Percentiles rank a stretch among this genome's conserved stretches.
These are phyloP conservation scores for Vicugna pacos DNA, from an alignment of 2,113 vertebrate genomes.

Conservation along the genomic window DNA sequence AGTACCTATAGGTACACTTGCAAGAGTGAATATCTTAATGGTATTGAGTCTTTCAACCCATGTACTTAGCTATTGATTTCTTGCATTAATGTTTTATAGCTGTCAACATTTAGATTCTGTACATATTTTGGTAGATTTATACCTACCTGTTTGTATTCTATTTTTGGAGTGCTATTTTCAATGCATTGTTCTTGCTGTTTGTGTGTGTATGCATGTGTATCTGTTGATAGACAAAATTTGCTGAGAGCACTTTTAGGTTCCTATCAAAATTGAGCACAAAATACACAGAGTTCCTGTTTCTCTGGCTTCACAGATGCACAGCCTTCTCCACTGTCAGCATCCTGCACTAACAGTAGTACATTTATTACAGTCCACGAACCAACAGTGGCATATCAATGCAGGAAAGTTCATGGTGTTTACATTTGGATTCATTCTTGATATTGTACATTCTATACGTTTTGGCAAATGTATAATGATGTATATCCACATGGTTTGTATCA, in stretches of 20 bases:
- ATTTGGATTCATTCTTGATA: background rate
- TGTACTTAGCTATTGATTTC: background rate
- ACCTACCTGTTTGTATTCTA: background rate
- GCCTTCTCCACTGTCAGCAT: background rate
- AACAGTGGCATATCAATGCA: background rate
- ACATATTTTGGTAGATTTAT: background rate
- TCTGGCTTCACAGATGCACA: background rate
- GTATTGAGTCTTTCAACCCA: background rate
- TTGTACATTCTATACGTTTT: background rate
- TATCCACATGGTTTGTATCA: background rate
- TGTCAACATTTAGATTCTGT: background rate
- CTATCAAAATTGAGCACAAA: background rate
- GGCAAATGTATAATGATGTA: background rate
- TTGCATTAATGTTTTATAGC: background rate
- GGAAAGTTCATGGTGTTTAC: background rate
- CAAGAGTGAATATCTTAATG: background rate
- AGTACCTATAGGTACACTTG: background rate
- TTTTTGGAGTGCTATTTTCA: background rate
- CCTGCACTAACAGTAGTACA: background rate
- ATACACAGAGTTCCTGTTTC: background rate
- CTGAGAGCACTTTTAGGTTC: background rate
- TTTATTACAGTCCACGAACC: background rate
- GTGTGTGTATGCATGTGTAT: background rate
- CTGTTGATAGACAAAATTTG: background rate
- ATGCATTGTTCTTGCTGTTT: background rate